Evolutionary conservation across 2,888 invertebrate species (phyloP).

Genomic region (Acanthosepion esculentum): DNA sequence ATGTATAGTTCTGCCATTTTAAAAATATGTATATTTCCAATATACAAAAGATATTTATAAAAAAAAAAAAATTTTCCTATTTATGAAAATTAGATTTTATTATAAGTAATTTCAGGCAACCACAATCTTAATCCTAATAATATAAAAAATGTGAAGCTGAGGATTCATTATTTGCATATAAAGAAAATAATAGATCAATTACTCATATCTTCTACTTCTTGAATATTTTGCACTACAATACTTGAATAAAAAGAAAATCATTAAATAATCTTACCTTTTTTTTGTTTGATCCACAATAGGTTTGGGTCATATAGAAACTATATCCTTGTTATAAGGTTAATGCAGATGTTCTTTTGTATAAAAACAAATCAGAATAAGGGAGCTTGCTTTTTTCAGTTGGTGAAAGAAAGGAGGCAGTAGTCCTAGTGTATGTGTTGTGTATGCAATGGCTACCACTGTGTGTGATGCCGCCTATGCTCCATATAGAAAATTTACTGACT

Average conservation of each 20-base stretch:
- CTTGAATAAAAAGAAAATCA: neutral
- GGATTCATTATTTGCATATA: neutral
- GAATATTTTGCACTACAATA: neutral
- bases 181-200: neutral
- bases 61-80: neutral
- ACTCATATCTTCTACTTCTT: neutral
- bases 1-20: neutral
- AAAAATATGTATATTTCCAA: neutral
- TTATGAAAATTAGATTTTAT: neutral
- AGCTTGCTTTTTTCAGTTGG: neutral
- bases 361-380: neutral
- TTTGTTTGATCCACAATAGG: neutral
- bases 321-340: neutral
- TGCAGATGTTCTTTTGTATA: neutral
- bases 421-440: neutral
- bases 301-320: neutral
- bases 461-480: neutral
- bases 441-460: neutral
- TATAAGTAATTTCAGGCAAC: neutral
- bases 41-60: neutral
- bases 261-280: neutral
- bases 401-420: slow-evolving; percentile 15
- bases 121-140: neutral
- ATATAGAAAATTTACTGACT: neutral
- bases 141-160: neutral